Evolutionary conservation across 2,888 invertebrate species (phyloP).

Genomic region (Aplocera efformata): DNA sequence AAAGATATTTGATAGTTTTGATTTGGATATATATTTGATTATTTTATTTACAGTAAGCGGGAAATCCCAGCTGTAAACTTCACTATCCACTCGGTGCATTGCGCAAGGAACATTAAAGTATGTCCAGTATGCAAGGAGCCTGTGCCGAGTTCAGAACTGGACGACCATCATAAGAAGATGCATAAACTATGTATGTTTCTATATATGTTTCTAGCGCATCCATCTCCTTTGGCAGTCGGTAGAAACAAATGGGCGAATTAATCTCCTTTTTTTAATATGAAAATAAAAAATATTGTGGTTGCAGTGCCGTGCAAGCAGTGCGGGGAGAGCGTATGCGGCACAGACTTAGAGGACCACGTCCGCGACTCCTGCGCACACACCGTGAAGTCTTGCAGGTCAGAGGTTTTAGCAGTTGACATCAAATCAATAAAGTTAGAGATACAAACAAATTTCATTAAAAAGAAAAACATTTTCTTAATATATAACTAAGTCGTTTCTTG

Average conservation of each 20-base stretch:
- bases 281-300: too few relatives aligned
- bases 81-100: conserved; percentile 85
- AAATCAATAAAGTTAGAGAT: too few relatives aligned
- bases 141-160: conserved; percentile 79
- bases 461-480: too few relatives aligned
- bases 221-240: too few relatives aligned
- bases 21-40: too few relatives aligned
- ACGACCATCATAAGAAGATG: conserved; percentile 75
- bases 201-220: too few relatives aligned
- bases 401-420: too few relatives aligned
- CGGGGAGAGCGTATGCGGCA: conserved; percentile 69
- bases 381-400: conserved; percentile 82
- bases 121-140: conserved; percentile 86
- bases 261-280: too few relatives aligned
- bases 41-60: conserved; percentile 83
- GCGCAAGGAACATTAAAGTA: conserved; percentile 83
- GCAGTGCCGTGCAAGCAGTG: conserved; percentile 72
- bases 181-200: conserved; percentile 66
- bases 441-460: too few relatives aligned
- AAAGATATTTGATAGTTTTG: too few relatives aligned
- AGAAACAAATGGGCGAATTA: too few relatives aligned
- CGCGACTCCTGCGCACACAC: conserved; percentile 78
- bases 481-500: too few relatives aligned
- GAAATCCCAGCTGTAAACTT: conserved; percentile 85
- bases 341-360: conserved; percentile 72